A percentile compares a stretch with the other conserved stretches of the same genome.
Evolutionary conservation across 2,797 vertebrate genomes (phyloP).

Genomic region (Schizothorax lantsangensis): DNA sequence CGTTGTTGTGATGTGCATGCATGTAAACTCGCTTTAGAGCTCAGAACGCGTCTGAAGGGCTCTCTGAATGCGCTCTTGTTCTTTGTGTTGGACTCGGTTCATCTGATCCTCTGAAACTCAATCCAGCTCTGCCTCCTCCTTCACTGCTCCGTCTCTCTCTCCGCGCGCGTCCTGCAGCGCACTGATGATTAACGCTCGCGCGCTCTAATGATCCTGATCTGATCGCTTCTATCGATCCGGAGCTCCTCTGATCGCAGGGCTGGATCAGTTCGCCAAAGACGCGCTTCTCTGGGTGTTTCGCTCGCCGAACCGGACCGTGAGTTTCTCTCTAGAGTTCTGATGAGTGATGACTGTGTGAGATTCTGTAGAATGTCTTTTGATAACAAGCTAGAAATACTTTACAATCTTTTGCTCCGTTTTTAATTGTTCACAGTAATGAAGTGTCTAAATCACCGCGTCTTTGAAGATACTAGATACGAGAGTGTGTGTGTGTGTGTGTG

Average conservation of each 20-base stretch:
- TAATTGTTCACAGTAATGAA: neutral
- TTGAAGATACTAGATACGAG: too few species aligned
- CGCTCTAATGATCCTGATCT: neutral
- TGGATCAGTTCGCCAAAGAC: slow-evolving; percentile 39
- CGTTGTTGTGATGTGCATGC: neutral
- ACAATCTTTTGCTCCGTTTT: neutral
- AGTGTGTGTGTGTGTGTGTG: too few species aligned
- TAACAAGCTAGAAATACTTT: too few species aligned
- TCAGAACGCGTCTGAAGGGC: neutral
- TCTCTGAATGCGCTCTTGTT: slow-evolving; percentile 21
- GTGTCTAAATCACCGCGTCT: too few species aligned
- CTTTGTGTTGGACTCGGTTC: slow-evolving; percentile 12
- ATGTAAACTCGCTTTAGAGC: neutral
- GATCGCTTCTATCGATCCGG: neutral
- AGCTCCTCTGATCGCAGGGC: neutral
- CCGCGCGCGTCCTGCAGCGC: neutral
- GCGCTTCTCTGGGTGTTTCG: slow-evolving; percentile 14
- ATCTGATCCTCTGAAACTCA: slow-evolving; percentile 42
- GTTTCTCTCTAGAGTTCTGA: neutral
- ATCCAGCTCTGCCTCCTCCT: neutral
- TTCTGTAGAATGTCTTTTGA: neutral
- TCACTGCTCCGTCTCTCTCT: neutral
- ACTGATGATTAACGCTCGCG: neutral
- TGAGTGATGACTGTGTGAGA: neutral
- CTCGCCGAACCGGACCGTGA: neutral